Evolutionary conservation across 2,113 vertebrate genomes (phyloP).

Genomic region (Cathartes aura): DNA sequence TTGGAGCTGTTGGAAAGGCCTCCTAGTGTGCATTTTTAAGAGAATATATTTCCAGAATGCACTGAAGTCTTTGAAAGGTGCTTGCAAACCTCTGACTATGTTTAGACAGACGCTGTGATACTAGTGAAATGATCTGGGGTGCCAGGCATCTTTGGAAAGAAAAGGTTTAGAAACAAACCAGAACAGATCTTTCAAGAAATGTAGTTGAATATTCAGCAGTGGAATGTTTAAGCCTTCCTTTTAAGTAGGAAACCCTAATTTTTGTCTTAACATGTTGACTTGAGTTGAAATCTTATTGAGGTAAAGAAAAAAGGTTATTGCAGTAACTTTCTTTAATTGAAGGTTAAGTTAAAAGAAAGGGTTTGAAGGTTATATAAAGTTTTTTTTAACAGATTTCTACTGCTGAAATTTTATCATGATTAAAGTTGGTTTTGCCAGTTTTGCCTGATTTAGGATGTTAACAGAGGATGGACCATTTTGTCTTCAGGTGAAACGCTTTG

Average conservation of each 20-base stretch:
- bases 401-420: background rate
- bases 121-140: background rate
- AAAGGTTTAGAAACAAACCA: background rate
- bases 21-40: background rate
- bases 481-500: background rate
- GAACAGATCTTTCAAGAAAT: background rate
- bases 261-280: background rate
- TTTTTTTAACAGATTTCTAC: background rate
- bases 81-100: background rate
- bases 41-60: background rate
- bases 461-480: background rate
- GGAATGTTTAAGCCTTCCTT: background rate
- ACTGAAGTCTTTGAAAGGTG: background rate
- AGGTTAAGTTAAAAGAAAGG: background rate
- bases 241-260: background rate
- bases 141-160: background rate
- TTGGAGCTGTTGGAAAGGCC: background rate
- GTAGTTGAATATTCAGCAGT: background rate
- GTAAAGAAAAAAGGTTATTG: background rate
- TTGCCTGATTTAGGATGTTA: background rate
- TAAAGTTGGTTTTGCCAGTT: background rate
- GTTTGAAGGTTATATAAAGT: background rate
- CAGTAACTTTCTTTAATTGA: background rate
- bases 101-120: background rate
- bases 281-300: background rate